Base-by-base conservation (phyloP, 2,797 vertebrate species). In the Galagoides demidoff region DNA sequence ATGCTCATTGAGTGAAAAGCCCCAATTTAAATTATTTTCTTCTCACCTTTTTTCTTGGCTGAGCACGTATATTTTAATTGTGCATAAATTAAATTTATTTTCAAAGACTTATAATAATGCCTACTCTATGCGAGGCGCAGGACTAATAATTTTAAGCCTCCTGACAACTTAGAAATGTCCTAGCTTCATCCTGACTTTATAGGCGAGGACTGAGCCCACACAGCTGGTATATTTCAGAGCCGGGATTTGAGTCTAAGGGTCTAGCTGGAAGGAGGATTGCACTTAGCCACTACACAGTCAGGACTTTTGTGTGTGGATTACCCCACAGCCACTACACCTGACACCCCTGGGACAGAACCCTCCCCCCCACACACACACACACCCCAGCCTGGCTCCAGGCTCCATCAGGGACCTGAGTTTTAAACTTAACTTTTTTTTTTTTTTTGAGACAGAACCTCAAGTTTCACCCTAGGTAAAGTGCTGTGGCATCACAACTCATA, bases 41-140 rank as follows among this genome's bases (percentile, higher is more conserved):
- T 88, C 82, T 95, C 68, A 11, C 61, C 68, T 79, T 83, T 49
- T 87, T 74, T 92, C 71, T 39, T 68, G 59, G 39, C 63, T 87
- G 66, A 90, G 66, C 78, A 73, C 34, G 14, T 90, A 23, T 63
- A 88, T 88, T 92, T 78, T 88, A 68, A 85, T 71, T 92, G 83
- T 71, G 84, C 43, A 52, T 78, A 39, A n/a, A 78, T 89, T 86
- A 71, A 73, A 63, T 74, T 87, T 66, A 52, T 81, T 68, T 89
- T 93, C 34, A 91, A 45, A 90, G 84, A 63, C 57, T 34, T 93
- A 22, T 59, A 57, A 82, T 90, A 86, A 91, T 49, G 52, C n/a
- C 45, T 64, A 3, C 64, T 79, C 1, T 70, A 14, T 23, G 0
- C 49, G 34, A 91, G 31, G n/a, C 22, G 20, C n/a, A 31, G 63